A percentile compares a stretch with the other conserved stretches of the same genome.
Evolutionary conservation across 2,113 vertebrate genomes (phyloP).

Genomic region (Callipepla squamata): DNA sequence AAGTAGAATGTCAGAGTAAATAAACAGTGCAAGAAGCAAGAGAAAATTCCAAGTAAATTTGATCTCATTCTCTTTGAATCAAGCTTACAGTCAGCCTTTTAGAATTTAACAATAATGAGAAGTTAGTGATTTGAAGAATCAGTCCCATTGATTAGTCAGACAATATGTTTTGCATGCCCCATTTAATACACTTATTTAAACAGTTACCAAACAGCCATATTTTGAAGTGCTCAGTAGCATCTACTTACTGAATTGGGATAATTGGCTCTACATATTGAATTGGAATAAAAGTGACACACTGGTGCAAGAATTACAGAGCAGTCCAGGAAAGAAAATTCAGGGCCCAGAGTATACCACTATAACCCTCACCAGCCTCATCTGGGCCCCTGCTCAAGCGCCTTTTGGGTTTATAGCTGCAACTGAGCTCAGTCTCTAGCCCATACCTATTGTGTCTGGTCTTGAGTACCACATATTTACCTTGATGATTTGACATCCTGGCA

Average conservation of each 20-base stretch:
- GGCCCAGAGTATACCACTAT: background rate
- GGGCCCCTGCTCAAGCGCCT: fast-evolving
- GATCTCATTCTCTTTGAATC: background rate
- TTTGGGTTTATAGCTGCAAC: background rate
- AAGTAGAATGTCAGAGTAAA: background rate
- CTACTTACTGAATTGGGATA: background rate
- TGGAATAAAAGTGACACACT: background rate
- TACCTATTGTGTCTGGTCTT: background rate
- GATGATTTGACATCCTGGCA: background rate
- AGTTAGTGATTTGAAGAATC: background rate
- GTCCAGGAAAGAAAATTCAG: background rate
- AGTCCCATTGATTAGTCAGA: background rate
- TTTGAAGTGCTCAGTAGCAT: conserved; percentile 4
- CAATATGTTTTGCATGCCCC: background rate
- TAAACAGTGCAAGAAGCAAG: background rate
- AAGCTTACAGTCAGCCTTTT: background rate
- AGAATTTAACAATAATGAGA: background rate
- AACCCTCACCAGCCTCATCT: background rate
- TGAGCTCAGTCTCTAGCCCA: background rate
- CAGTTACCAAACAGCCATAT: background rate
- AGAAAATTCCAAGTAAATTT: background rate
- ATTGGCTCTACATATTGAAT: background rate
- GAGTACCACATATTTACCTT: background rate
- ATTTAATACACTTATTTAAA: background rate
- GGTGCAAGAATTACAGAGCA: background rate